A percentile compares a stretch with the other conserved stretches of the same genome.
Evolutionary conservation across 2,797 vertebrate genomes (phyloP).

Genomic region (Muraenolepis orangiensis): DNA sequence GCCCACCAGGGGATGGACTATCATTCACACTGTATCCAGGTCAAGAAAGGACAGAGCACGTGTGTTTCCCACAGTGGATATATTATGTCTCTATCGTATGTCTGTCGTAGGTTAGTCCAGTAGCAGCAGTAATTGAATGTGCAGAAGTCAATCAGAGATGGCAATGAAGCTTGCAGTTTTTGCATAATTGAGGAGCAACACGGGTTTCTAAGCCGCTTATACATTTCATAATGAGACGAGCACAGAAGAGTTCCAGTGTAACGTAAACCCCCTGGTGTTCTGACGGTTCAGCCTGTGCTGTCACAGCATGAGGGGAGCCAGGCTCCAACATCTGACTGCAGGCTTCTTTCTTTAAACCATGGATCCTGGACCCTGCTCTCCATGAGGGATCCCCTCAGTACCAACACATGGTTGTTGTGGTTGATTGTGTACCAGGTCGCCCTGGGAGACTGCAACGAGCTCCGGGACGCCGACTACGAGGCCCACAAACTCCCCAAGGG

Average conservation of each 20-base stretch:
- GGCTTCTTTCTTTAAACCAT: background rate
- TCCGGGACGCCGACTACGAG: conserved; percentile 78
- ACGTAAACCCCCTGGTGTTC: background rate
- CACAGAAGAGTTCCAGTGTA: background rate
- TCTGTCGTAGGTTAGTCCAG: background rate
- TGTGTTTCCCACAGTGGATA: background rate
- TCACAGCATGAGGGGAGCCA: background rate
- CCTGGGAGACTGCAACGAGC: conserved; percentile 82
- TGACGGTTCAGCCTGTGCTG: too few relatives aligned
- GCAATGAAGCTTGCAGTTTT: too few relatives aligned
- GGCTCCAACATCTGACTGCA: background rate
- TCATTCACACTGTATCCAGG: too few relatives aligned
- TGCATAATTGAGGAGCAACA: too few relatives aligned
- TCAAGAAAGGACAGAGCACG: background rate
- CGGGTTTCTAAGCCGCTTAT: too few relatives aligned
- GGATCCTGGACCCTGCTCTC: background rate
- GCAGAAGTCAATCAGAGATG: background rate
- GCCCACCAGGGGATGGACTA: too few relatives aligned
- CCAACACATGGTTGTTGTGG: background rate
- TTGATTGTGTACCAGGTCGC: conserved; percentile 74
- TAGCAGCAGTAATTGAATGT: background rate
- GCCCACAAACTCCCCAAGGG: conserved; percentile 74
- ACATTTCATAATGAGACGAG: too few relatives aligned
- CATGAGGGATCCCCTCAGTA: background rate
- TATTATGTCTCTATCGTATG: too few relatives aligned